phyloP scores from a whole-genome alignment of 2,888 invertebrate species.

The Melinaea marsaeus region DNA sequence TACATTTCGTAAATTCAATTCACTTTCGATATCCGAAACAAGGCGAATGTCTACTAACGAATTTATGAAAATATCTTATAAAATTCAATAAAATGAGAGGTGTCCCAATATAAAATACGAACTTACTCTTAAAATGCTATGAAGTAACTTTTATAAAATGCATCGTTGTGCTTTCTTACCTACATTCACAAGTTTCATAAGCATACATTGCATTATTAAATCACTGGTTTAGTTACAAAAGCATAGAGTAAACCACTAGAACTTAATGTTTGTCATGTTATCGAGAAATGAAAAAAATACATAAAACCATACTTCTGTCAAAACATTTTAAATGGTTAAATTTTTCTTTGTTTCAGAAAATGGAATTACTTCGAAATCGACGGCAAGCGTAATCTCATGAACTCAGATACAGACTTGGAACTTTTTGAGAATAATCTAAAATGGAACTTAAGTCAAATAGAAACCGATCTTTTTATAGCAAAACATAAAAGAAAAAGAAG shows the following conservation, averaged over 20 bases:
- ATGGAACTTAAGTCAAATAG: slow-evolving; percentile 59
- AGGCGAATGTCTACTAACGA: background rate
- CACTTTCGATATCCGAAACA: background rate
- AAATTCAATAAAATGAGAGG: background rate
- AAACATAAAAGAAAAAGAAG: slow-evolving; percentile 53
- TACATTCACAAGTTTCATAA: no score
- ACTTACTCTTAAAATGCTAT: no score
- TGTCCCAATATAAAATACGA: background rate
- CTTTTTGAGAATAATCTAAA: slow-evolving; percentile 41
- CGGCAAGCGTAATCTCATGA: slow-evolving; percentile 52
- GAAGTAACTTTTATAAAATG: no score
- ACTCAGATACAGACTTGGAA: slow-evolving; percentile 50
- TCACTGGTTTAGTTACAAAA: no score
- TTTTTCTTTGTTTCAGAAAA: slow-evolving; percentile 38
- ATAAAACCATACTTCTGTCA: no score
- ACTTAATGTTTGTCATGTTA: no score
- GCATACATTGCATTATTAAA: no score
- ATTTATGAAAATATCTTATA: background rate
- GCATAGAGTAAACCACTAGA: no score
- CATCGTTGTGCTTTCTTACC: no score
- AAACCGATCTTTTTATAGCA: slow-evolving; percentile 51
- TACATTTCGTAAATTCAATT: background rate
- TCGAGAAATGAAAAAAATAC: no score
- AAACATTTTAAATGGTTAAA: background rate
- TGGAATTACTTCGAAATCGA: slow-evolving; percentile 24